These are phyloP conservation scores for Pseudonaja textilis DNA, from an alignment of 2,113 vertebrate species.

Conservation along the genomic window DNA sequence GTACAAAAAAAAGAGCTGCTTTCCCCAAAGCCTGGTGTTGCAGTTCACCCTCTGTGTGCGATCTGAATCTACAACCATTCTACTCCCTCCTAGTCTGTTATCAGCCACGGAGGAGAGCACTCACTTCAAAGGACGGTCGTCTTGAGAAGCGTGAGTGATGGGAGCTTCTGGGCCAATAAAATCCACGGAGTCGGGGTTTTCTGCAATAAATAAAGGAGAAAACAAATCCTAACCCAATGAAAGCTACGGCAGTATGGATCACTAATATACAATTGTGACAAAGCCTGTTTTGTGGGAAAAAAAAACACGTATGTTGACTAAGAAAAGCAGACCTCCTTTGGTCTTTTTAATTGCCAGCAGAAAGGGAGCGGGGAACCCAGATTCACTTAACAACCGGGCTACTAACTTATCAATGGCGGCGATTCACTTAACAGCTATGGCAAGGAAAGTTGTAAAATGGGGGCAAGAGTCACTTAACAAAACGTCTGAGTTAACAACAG, in stretches of 20 bases:
- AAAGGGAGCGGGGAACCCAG: too few species aligned
- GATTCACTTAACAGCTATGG: too few species aligned
- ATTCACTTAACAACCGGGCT: too few species aligned
- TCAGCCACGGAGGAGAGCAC: conserved; percentile 50
- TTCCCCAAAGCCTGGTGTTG: background rate
- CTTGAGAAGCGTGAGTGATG: conserved; percentile 87
- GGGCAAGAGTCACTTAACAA: too few species aligned
- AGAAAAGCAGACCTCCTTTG: too few species aligned
- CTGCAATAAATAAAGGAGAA: conserved; percentile 49
- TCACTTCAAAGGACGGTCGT: conserved; percentile 92
- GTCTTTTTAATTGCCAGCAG: too few species aligned
- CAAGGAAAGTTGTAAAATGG: too few species aligned
- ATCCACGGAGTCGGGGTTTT: conserved; percentile 75
- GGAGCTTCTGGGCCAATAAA: conserved; percentile 93
- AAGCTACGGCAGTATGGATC: background rate
- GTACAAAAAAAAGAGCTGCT: background rate
- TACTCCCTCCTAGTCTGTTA: background rate
- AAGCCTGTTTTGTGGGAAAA: too few species aligned
- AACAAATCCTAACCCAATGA: background rate
- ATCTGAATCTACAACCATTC: background rate
- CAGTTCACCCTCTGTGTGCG: background rate
- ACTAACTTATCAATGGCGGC: too few species aligned
- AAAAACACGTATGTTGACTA: too few species aligned
- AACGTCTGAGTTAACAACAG: too few species aligned
- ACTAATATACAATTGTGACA: too few species aligned